Base-by-base conservation (phyloP, 2,797 vertebrate species). In the Channa striata region DNA sequence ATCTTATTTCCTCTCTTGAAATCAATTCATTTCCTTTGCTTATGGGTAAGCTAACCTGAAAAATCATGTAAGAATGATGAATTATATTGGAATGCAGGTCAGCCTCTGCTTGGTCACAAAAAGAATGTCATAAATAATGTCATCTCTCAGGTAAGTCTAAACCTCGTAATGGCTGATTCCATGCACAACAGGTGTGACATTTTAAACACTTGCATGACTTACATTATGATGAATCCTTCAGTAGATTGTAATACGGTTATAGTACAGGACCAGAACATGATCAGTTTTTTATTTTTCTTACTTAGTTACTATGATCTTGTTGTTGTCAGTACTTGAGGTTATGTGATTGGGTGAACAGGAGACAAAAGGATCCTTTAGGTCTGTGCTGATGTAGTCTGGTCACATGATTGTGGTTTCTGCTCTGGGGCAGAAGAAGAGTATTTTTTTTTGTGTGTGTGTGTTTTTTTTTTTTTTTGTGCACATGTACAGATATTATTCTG, bases 201-300 rank as follows among this genome's bases (percentile, higher is more conserved):
- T 50, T 77, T 62, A n/a, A n/a, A 54, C 36, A 69, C 40, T 34
- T 65, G 54, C 65, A 54, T 84, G 81, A 84, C 81, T 78, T 62
- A 83, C 61, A 79, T 88, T 42, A 19, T 30, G 43, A 43, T 12
- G 1, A 14, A 57, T 54, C 63, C 23, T 60, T 74, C 14, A 65
- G 14, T 9, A 39, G 49, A 50, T 19, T 37, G 51, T 62, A 74
- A 69, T 23, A n/a, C 30, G 20, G 21, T 21, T 10, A 11, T 3
- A 21, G 48, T 57, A 47, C 30, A 68, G 9, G 47, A 46, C 14
- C 6, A 1, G 34, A 37, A 46, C 13, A n/a, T n/a, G n/a, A n/a
- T n/a, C 42, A 23, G 19, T 51, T 43, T 68, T 19, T 48, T 49
- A 25, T 57, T 67, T 30, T 54, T 79, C 72, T 79, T 78, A 69